Evolutionary conservation across 2,797 vertebrate species (phyloP), one percentile per base, ranked within the genome.

Genomic region (Nyctalus aviator): DNA sequence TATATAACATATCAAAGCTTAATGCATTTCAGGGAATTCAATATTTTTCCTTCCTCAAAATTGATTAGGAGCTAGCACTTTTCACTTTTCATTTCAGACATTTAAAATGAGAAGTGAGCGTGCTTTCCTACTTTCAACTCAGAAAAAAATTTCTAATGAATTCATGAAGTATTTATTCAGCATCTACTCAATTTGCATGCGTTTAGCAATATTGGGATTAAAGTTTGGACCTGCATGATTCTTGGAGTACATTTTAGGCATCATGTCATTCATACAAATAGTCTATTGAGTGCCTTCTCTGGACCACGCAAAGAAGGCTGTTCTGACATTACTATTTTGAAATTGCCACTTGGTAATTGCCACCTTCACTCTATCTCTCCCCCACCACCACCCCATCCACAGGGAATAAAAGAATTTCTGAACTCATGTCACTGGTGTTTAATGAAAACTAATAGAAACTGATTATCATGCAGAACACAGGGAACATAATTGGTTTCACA

Each of bases 391-490:
- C 20, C 62, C 27, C 41, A 57, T 94, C 92, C 77, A 62, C 21
- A 59, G 83, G 71, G 32, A 91, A 79, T 77, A 90, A 23, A 95
- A 77, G 94, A 64, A 53, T 50, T 59, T 91, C 88, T 71, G 79
- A 78, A 86, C 62, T 82, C 50, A 69, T 93, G 44, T 93, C 75
- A 50, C 82, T 90, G 3, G 5, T 72, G 20, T 79, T 96, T 88
- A 94, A 73, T 95, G 94, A 92, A 94, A 86, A 90, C 55, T 18
- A 93, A 32, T 62, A 78, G 84, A 78, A 91, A 62, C 73, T 73
- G 41, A 62, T 79, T 72, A 53, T 92, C 69, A 77, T 57, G 64
- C 75, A 76, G 53, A 94, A 79, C 62, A 71, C 79, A 77, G 71
- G 86, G 50, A 18, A 25, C 72, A 37, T 44, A 94, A 94, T 14